Percentiles rank a stretch among this genome's conserved stretches.
phyloP scores from a whole-genome alignment of 1,140 invertebrate genomes.

The Pseudomyrmex flavicornis region DNA sequence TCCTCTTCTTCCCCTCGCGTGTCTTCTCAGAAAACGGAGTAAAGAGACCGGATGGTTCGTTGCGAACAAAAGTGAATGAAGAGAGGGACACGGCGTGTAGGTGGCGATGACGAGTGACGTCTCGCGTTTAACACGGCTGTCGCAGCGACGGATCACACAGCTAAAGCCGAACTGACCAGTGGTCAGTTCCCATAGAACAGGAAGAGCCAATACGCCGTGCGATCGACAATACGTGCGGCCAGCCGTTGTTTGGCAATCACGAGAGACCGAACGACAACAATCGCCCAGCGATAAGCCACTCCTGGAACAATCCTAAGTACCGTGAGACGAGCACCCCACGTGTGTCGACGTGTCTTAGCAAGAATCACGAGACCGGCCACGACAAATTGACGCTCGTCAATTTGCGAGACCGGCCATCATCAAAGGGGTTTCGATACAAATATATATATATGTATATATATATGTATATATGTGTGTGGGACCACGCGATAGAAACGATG shows the following conservation, averaged over 20 bases:
- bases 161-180: slow-evolving; percentile 68
- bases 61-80: slow-evolving; percentile 17
- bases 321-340: slow-evolving; percentile 71
- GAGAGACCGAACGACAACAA: slow-evolving; percentile 60
- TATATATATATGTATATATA: background rate
- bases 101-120: slow-evolving; percentile 49
- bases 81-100: background rate
- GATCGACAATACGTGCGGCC: slow-evolving; percentile 54
- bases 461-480: slow-evolving; percentile 4
- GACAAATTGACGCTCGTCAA: slow-evolving; percentile 75
- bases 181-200: slow-evolving; percentile 77
- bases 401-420: slow-evolving; percentile 57
- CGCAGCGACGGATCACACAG: slow-evolving; percentile 63
- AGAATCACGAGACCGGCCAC: slow-evolving; percentile 64
- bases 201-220: slow-evolving; percentile 43
- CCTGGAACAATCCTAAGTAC: slow-evolving; percentile 76
- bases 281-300: slow-evolving; percentile 69
- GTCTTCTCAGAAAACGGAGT: slow-evolving; percentile 14
- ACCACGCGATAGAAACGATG: slow-evolving; percentile 46
- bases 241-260: slow-evolving; percentile 65
- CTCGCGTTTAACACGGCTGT: slow-evolving; percentile 71
- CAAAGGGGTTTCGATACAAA: slow-evolving; percentile 54
- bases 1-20: slow-evolving; percentile 16
- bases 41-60: background rate
- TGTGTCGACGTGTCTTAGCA: slow-evolving; percentile 62